Base-by-base conservation (phyloP, 2,113 vertebrate genomes). In the Deroptyus accipitrinus region DNA sequence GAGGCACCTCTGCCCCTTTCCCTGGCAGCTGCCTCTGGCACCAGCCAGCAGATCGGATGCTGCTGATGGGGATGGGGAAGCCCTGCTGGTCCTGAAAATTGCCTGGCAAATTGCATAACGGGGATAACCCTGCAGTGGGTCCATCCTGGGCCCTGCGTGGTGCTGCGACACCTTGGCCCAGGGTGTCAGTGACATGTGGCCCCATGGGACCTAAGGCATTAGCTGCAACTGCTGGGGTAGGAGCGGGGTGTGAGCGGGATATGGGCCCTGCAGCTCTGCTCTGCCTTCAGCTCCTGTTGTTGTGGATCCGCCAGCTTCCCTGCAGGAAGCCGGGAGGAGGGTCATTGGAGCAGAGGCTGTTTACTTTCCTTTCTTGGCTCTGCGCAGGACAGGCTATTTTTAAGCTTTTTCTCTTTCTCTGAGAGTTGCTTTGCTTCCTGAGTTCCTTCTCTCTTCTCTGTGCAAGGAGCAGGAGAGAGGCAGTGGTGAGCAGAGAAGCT, bases 351-450 rank as follows among this genome's bases (percentile, higher is more conserved):
- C 86, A 73, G 24, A 66, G 52, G 68, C 91, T 95, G 82, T 92
- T 96, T 87, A 55, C 86, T 95, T 95, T 87, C 94, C 83, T 94
- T 95, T 86, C 77, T 90, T 67, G 94, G 70, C 96, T 69, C 46
- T n/a, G 82, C 33, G 24, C 57, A 75, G 74, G 85, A 82, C 51
- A 42, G 17, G 81, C 94, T 95, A 76, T 97, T 97, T 96, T 93
- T 84, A 96, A 96, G 93, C n/a, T 59, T 90, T 90, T 93, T 92
- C 15, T 46, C 35, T 70, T 77, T 78, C 78, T 92, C 61, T 33
- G 41, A 69, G 86, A 61, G 63, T 35, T 74, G 25, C 62, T 91
- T 82, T 92, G 67, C 76, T 98, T 96, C 93, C 91, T 83, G 86
- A 96, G 87, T 79, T 72, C 31, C 41, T 83, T 74, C 18, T 33